Conservation (phyloP, 1,140 invertebrate genomes). For the Oryctes rhinoceros region DNA sequence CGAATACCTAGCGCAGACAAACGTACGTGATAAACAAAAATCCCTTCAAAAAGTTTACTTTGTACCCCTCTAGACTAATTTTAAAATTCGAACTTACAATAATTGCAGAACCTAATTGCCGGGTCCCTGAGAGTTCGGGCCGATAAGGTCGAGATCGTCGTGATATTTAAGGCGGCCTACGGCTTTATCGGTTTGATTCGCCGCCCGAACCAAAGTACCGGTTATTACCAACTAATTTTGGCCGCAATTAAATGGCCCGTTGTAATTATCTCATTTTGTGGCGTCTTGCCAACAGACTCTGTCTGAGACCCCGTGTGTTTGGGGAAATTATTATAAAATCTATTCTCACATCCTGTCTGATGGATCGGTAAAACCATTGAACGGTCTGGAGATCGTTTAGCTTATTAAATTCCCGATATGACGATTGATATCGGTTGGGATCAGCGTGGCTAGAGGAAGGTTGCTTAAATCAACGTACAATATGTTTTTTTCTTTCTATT, state of each 20-base stretch:
- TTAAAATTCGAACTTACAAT: slow-evolving; percentile 54
- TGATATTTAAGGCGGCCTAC: background rate
- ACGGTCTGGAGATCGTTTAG: background rate
- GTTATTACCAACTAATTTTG: slow-evolving; percentile 58
- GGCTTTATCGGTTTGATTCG: slow-evolving; percentile 43
- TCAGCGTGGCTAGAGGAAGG: no score
- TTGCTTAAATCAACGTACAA: no score
- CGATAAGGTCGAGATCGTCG: slow-evolving; percentile 48
- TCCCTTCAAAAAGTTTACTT: slow-evolving; percentile 49
- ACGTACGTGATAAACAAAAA: background rate
- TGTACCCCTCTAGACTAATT: slow-evolving; percentile 51
- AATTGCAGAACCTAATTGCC: slow-evolving; percentile 54
- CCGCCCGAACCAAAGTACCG: slow-evolving; percentile 51
- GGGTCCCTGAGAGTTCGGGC: slow-evolving; percentile 31
- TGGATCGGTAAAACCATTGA: background rate
- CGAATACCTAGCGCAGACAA: background rate
- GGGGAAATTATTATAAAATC: slow-evolving; percentile 49
- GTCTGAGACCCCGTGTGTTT: slow-evolving; percentile 46
- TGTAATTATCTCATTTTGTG: slow-evolving; percentile 59
- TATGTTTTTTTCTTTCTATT: no score
- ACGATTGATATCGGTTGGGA: no score
- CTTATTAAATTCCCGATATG: no score
- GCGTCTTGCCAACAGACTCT: slow-evolving; percentile 53
- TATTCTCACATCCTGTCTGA: slow-evolving; percentile 42
- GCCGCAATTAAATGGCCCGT: slow-evolving; percentile 56